Evolutionary conservation across 2,113 vertebrate species (phyloP).

Genomic region (Turnix velox): DNA sequence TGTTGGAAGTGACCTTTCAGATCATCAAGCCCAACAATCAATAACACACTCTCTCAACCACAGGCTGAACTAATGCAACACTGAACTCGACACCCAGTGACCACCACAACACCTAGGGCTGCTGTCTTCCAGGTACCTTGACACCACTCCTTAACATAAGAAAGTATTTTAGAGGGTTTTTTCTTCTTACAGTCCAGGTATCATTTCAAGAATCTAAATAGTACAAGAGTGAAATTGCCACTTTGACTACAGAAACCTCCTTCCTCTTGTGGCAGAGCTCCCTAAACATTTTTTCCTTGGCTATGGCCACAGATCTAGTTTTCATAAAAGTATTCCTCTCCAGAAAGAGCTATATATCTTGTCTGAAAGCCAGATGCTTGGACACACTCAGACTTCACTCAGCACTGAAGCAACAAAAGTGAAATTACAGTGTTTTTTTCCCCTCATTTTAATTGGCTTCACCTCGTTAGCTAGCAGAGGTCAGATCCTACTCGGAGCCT

Average conservation of each 20-base stretch:
- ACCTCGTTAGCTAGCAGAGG: neutral
- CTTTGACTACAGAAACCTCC: neutral
- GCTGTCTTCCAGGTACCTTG: neutral
- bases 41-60: neutral
- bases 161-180: neutral
- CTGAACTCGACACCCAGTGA: accelerated
- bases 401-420: neutral
- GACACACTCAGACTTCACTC: neutral
- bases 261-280: neutral
- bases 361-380: neutral
- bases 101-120: neutral
- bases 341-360: neutral
- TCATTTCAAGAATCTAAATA: neutral
- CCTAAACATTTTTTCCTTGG: accelerated
- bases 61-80: accelerated
- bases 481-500: neutral
- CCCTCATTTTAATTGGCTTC: neutral
- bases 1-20: too few species aligned
- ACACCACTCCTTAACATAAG: neutral
- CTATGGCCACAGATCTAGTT: neutral
- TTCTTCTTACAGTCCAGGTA: neutral
- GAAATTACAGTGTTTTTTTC: neutral
- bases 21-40: too few species aligned
- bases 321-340: neutral
- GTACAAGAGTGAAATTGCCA: neutral